Conservation (phyloP, 2,113 vertebrate genomes). For the Psittacus erithacus region DNA sequence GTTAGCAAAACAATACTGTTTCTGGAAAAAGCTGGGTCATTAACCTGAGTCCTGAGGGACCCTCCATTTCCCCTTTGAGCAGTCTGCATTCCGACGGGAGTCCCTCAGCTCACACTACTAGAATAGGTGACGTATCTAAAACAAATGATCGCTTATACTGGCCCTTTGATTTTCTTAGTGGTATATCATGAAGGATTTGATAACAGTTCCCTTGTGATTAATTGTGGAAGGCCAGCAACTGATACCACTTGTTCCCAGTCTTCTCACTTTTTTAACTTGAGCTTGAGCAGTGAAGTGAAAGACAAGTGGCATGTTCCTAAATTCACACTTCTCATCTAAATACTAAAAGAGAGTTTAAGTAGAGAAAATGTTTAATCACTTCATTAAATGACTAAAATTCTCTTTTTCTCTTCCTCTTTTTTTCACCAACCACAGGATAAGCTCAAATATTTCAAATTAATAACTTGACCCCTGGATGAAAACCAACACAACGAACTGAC, state of each 20-base stretch:
- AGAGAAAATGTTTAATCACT: background rate
- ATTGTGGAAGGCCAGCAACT: background rate
- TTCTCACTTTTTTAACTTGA: background rate
- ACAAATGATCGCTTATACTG: background rate
- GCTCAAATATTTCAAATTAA: background rate
- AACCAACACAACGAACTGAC: background rate
- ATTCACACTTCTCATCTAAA: background rate
- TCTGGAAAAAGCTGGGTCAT: background rate
- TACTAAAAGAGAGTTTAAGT: background rate
- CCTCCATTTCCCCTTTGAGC: background rate
- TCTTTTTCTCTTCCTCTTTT: background rate
- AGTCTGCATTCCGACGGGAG: background rate
- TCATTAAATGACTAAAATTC: background rate
- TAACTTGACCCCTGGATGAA: background rate
- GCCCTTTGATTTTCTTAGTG: background rate
- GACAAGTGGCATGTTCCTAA: background rate
- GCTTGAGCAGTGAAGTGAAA: background rate
- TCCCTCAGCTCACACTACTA: background rate
- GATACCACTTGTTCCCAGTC: background rate
- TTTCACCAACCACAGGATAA: background rate
- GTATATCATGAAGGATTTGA: background rate
- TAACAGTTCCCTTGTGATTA: background rate
- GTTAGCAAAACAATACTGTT: background rate
- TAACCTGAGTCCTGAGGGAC: background rate
- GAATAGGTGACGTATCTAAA: background rate